Percentiles rank a stretch among this genome's conserved stretches.
Conservation (phyloP, 2,113 vertebrate species). For the Aptenodytes forsteri region DNA sequence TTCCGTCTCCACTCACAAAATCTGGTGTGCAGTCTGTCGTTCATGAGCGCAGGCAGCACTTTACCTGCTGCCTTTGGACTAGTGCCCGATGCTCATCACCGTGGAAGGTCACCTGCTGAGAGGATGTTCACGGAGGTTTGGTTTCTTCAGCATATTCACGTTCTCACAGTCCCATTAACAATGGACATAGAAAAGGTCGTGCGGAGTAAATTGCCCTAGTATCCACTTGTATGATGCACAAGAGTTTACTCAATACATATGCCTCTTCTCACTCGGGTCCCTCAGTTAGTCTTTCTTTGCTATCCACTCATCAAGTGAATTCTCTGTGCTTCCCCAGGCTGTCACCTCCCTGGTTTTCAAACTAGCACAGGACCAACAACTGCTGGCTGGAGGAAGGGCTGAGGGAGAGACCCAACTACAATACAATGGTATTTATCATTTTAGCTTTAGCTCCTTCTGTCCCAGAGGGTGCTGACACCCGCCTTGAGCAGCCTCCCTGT, state of each 20-base stretch:
- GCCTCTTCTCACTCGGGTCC: accelerated
- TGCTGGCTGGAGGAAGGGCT: not conserved
- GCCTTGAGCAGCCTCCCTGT: not conserved
- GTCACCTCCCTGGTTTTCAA: not conserved
- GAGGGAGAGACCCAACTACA: not conserved
- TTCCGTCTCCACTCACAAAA: not conserved
- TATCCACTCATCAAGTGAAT: not conserved
- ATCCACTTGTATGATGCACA: not conserved
- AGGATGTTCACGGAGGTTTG: not conserved
- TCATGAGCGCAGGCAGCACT: not conserved
- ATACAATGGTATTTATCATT: not conserved
- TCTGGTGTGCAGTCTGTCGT: not conserved
- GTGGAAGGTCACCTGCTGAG: not conserved
- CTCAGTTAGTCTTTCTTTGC: not conserved
- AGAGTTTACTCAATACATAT: accelerated
- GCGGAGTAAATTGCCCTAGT: accelerated
- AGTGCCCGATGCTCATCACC: not conserved
- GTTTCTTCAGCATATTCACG: not conserved
- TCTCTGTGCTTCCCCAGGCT: not conserved
- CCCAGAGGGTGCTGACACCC: not conserved
- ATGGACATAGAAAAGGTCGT: not conserved
- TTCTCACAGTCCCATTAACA: not conserved
- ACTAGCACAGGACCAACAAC: not conserved
- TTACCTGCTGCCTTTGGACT: not conserved
- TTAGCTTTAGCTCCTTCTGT: not conserved